Evolutionary conservation across 1,140 invertebrate species (phyloP), one percentile per base, ranked within the genome.

Genomic region (Brachionus paranguensis): DNA sequence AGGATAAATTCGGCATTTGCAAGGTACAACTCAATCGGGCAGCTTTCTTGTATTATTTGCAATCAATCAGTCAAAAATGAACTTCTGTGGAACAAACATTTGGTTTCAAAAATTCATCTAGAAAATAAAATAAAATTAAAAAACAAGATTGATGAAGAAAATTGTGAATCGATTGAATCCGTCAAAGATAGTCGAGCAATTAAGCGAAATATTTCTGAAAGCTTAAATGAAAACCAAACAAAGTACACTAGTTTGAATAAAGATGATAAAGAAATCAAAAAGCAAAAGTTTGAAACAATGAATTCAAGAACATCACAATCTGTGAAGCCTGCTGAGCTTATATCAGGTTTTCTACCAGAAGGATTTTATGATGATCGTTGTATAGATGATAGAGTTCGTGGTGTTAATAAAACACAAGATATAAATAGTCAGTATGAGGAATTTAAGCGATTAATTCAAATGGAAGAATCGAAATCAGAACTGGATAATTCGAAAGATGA

Each of bases 381-480:
- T 37, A 12, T 20, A 43, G 78, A 81, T 14, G 41, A 20, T 37
- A 43, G 12, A 60, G 5, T 45, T 5, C 7, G 20, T 11, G 78
- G 53, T 64, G 27, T 64, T 12, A 10, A 29, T 11, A 81, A 17
- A 45, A 8, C 5, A 12, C 37, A 81, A 24, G 60, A 81, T n/a
- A 14, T 81, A 29, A 47, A 81, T 27, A 55, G 11, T 68, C 37
- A 81, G 41, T 81, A 81, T 68, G 78, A 81, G 29, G 78, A 60
- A 81, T 81, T 81, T 64, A 81, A 81, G 41, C n/a, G 43, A 24
- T 27, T 81, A 43, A 81, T 81, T n/a, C 53, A 81, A 45, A 81
- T 11, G 2, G 78, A 81, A 37, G 53, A 64, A 20, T 6, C 29
- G 3, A 60, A 81, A 45, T 60, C 78, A n/a, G 64, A 81, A 24